Evolutionary conservation across 2,888 invertebrate species (phyloP), one percentile per base, ranked within the genome.

Genomic region (Neoitamus cyanurus): DNA sequence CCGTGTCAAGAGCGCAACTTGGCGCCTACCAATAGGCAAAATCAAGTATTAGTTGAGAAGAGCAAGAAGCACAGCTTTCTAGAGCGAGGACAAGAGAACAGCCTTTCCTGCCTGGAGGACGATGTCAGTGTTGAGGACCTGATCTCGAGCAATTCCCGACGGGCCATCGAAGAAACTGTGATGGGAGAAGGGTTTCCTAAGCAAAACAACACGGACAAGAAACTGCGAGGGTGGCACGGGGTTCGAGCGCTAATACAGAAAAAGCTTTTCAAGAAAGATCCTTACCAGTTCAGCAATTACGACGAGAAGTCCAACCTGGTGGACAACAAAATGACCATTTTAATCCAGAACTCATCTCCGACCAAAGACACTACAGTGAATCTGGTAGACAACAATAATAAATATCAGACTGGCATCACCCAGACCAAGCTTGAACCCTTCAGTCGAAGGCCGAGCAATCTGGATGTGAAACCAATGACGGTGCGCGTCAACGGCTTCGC

Each of bases 1-100:
- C 94, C 95, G 9, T 97, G 97, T 86, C 92, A 95, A 88, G 96
- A 96, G 89, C 92, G 96, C 9, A 97, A 97, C 91, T 90, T 94
- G 87, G 94, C 91, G 2, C 91, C 90, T 0, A 86, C 88, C 6
- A 85, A 48, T 58, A 78, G 36, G 78, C 88, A 88, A 11, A 88
- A 89, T 0, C 90, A 89, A 3, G 88, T 90, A 11, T 87, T 91
- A 1, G 89, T 91, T 34, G 90, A 91, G 83, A 90, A 90, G 48
- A 91, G 90, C 84, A 90, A 90, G 86, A 91, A 91, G 87, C 91
- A 91, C 85, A 90, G 90, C 82, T 91, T 91, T 69, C 89, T 90
- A 30, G 87, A 88, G 84, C 86, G 88, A 0, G 89, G 89, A 4
- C 89, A 90, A 85, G 90, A 91, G 86, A 90, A 90, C 83, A 90